Evolutionary conservation across 2,888 invertebrate genomes (phyloP), one percentile per base, ranked within the genome.

Genomic region (Agriopis aurantiaria): DNA sequence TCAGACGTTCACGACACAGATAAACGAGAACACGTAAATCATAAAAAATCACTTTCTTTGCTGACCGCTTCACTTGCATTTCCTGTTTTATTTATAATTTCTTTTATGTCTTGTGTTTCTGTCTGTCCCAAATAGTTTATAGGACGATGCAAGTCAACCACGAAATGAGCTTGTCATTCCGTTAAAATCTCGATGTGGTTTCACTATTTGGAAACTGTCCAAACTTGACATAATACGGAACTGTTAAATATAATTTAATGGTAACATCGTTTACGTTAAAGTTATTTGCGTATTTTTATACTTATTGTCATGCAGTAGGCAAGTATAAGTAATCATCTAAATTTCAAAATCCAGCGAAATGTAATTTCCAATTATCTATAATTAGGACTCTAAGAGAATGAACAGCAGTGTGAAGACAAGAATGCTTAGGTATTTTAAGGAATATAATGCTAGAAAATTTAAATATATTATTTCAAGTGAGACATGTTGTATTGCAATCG

Each of bases 111-210:
- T 52, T 60, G 11, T 52, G 58, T 63, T 55, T 67, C 48, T 67
- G 59, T 14, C 12, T 41, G 70, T 46, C 52, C 59, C 63, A 48
- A 59, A 68, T 64, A 68, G n/a, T 72, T 68, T 66, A 66, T 69
- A 63, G 72, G 64, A n/a, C 69, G 52, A 66, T 72, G 63, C 68
- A 68, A 68, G 64, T 69, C 66, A 60, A 60, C 69, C 72, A 66
- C 60, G 52, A 72, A 72, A 72, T 66, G 51, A 51, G 60, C 12
- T 41, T 59, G 53, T 55, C 23, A 62, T 69, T 57, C 52, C 46
- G 12, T 49, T 52, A 23, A 52, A 64, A 57, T 66, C 23, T 40
- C 52, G 69, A 52, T 53, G 65, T 52, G 65, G 65, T 64, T 65
- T 11, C 48, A 63, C 53, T 56, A 64, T 55, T 69, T 72, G 72